Conservation (phyloP, 2,113 vertebrate species). For the Loxodonta africana region DNA sequence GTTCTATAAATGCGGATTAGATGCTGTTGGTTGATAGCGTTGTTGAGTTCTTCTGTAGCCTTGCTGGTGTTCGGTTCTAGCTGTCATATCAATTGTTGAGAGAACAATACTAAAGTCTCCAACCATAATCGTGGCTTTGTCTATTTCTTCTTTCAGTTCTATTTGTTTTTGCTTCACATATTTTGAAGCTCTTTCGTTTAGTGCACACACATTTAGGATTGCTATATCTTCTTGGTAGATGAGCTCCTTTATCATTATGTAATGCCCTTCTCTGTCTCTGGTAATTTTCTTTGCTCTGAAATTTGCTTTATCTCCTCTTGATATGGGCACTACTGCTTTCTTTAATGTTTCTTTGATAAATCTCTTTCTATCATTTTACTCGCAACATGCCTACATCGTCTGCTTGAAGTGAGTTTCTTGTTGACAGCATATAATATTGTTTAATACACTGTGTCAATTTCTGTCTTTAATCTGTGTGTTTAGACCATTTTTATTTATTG, state of each 20-base stretch:
- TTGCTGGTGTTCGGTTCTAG: too few species aligned
- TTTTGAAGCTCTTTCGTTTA: not conserved
- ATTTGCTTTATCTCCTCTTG: not conserved
- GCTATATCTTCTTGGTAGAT: not conserved
- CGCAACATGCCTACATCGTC: not conserved
- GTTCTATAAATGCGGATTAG: not conserved
- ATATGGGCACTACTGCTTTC: not conserved
- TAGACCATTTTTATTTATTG: not conserved
- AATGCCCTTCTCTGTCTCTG: not conserved
- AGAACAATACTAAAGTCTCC: too few species aligned
- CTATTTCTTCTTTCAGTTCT: too few species aligned
- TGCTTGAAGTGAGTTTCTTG: not conserved
- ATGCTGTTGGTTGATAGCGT: too few species aligned
- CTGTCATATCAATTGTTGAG: too few species aligned
- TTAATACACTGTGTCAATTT: not conserved
- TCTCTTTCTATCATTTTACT: not conserved
- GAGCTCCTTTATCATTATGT: not conserved
- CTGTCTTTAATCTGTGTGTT: not conserved
- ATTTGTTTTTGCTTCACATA: too few species aligned
- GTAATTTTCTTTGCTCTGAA: not conserved
- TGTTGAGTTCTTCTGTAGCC: too few species aligned
- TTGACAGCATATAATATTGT: not conserved
- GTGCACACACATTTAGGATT: not conserved
- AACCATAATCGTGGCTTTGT: not conserved
- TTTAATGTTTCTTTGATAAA: not conserved